phyloP scores from a whole-genome alignment of 2,888 invertebrate genomes.

The Drosophila incognita region DNA sequence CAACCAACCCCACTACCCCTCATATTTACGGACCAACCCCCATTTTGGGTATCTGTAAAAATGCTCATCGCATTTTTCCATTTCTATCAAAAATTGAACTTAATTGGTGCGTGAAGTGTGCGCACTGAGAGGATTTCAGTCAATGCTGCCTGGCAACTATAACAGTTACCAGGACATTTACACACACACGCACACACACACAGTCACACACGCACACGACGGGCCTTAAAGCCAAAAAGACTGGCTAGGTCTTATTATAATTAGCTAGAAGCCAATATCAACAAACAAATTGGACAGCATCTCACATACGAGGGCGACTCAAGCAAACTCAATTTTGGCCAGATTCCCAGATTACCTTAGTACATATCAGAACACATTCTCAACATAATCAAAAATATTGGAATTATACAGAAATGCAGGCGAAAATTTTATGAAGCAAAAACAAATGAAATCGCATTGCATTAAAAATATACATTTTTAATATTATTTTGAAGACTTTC shows the following conservation, averaged over 20 bases:
- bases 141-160: conserved; percentile 63
- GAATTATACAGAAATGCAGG: neutral
- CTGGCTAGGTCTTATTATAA: conserved; percentile 54
- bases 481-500: neutral
- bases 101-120: conserved; percentile 79
- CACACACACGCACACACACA: neutral
- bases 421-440: neutral
- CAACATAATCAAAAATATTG: neutral
- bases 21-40: neutral
- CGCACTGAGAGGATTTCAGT: conserved; percentile 49
- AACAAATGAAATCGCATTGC: neutral
- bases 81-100: conserved; percentile 66
- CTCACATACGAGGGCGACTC: conserved; percentile 26
- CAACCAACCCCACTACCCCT: conserved; percentile 14
- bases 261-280: conserved; percentile 42
- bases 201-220: neutral
- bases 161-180: conserved; percentile 13
- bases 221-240: neutral
- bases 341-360: neutral
- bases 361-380: neutral
- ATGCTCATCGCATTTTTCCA: conserved; percentile 45
- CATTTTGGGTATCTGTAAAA: conserved; percentile 1
- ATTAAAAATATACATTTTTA: neutral
- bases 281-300: conserved; percentile 40
- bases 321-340: neutral